Conservation (phyloP, 2,113 vertebrate species). For the Pseudorhombus dupliciocellatus region DNA sequence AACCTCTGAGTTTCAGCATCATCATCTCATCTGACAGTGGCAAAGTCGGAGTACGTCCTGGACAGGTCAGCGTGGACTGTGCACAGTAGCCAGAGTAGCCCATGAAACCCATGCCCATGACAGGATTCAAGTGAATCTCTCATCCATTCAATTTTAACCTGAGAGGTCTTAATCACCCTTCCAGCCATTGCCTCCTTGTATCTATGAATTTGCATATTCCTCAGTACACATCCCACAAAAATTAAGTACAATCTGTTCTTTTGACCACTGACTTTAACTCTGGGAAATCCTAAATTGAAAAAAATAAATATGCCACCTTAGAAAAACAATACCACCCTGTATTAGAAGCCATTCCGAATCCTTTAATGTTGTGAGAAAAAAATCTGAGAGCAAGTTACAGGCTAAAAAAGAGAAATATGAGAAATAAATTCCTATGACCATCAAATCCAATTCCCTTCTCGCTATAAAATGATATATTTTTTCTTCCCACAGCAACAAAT, state of each 20-base stretch:
- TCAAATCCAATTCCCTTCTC: constrained; percentile 27
- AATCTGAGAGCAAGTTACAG: constrained; percentile 25
- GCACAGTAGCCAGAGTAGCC: no score
- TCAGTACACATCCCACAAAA: not conserved
- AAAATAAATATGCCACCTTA: not conserved
- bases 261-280: not conserved
- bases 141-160: no score
- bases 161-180: no score
- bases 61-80: no score
- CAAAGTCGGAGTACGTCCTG: no score
- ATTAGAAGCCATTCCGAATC: constrained; percentile 18
- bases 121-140: no score
- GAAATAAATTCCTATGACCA: constrained; percentile 49
- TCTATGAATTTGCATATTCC: not conserved
- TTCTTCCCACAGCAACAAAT: constrained; percentile 30
- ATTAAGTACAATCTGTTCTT: not conserved
- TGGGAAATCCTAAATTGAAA: not conserved
- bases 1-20: no score
- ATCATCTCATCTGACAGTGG: no score
- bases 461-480: not conserved
- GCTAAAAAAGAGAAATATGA: constrained; percentile 37
- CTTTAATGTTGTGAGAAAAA: constrained; percentile 16
- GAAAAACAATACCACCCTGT: constrained; percentile 3
- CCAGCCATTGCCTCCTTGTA: no score
- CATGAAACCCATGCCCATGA: no score